These are phyloP conservation scores for Centropristis striata DNA, from an alignment of 2,113 vertebrate species.

Conservation along the genomic window DNA sequence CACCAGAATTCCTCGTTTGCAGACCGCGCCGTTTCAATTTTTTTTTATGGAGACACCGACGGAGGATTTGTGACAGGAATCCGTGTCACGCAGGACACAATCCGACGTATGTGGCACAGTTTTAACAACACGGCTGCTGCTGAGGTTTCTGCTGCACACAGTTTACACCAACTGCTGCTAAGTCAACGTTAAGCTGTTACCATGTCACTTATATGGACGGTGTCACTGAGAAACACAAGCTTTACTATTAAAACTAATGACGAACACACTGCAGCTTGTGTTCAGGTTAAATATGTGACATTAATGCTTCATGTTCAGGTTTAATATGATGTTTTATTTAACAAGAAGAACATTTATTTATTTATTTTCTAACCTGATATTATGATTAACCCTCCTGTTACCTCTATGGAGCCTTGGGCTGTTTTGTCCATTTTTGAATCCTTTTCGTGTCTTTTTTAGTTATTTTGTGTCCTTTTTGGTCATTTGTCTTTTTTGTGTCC, in stretches of 20 bases:
- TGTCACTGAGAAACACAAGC: constrained; percentile 8
- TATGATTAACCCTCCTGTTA: too few relatives aligned
- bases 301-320: background rate
- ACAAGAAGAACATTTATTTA: too few relatives aligned
- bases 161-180: constrained; percentile 52
- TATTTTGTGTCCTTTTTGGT: too few relatives aligned
- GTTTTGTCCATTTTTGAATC: too few relatives aligned
- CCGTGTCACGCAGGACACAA: constrained; percentile 66
- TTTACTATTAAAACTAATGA: background rate
- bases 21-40: constrained; percentile 44
- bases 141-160: constrained; percentile 44
- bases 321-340: too few relatives aligned
- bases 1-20: constrained; percentile 53
- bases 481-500: too few relatives aligned
- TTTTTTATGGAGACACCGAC: constrained; percentile 72
- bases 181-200: constrained; percentile 47
- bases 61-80: constrained; percentile 70
- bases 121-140: constrained; percentile 64
- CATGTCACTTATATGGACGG: constrained; percentile 38
- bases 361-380: too few relatives aligned
- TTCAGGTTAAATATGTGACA: background rate
- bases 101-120: constrained; percentile 61
- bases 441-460: too few relatives aligned
- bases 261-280: background rate
- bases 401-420: too few relatives aligned